A percentile compares a stretch with the other conserved stretches of the same genome.
Evolutionary conservation across 2,113 vertebrate species (phyloP).

Genomic region (Climacteris rufus): DNA sequence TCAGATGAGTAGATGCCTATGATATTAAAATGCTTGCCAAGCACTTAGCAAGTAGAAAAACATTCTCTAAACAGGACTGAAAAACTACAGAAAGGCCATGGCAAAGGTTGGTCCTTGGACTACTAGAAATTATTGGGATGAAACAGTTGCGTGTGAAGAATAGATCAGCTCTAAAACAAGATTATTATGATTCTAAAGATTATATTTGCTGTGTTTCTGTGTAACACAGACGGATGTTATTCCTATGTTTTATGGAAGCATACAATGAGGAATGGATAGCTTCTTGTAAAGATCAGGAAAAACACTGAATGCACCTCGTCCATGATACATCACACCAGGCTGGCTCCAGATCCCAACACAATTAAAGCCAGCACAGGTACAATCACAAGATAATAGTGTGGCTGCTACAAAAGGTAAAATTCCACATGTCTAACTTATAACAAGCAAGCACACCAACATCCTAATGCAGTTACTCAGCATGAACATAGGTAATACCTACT

Average conservation of each 20-base stretch:
- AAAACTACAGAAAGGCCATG: background rate
- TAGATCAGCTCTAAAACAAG: background rate
- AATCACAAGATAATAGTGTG: background rate
- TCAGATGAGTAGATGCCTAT: background rate
- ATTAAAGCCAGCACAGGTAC: background rate
- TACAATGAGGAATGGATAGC: rapidly evolving
- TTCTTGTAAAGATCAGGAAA: background rate
- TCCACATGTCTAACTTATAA: background rate
- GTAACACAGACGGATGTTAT: background rate
- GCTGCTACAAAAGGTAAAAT: background rate
- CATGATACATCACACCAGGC: background rate
- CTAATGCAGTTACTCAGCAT: background rate
- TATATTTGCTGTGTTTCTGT: background rate
- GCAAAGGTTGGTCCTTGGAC: background rate
- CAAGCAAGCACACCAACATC: background rate
- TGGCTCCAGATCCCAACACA: background rate
- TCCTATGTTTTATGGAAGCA: background rate
- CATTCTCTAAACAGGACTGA: background rate
- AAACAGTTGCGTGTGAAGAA: background rate
- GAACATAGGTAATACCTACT: background rate
- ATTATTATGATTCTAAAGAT: background rate
- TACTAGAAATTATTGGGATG: background rate
- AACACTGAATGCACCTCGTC: background rate
- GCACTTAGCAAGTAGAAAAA: background rate
- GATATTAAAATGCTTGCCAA: background rate